These are phyloP conservation scores for Ciona savignyi DNA, from an alignment of 23 tunicate species.

Conservation along the genomic window DNA sequence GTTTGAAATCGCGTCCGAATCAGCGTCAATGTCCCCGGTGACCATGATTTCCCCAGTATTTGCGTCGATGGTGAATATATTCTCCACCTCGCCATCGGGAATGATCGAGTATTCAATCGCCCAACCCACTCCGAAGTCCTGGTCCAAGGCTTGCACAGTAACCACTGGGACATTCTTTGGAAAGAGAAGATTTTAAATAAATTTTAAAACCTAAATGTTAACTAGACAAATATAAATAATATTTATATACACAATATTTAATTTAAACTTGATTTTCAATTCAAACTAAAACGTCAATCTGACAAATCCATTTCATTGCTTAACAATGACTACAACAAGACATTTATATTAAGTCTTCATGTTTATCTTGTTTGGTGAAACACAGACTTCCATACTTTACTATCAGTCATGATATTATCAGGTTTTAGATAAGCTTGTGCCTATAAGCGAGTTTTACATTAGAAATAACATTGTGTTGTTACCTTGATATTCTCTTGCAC, in stretches of 20 bases:
- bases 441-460: no score
- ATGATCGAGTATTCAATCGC: constrained; percentile 3
- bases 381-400: no score
- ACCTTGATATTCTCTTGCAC: background rate
- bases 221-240: background rate
- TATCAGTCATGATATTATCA: no score
- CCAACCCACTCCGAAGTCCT: constrained; percentile 12
- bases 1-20: background rate
- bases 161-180: background rate
- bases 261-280: no score
- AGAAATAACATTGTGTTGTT: no score
- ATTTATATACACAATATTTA: background rate
- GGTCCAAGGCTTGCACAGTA: background rate
- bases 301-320: background rate
- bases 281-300: background rate
- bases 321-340: no score
- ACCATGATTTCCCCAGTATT: constrained; percentile 8
- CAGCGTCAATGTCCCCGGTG: constrained; percentile 3
- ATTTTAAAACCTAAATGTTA: no score
- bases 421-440: no score
- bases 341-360: no score
- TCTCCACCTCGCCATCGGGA: background rate
- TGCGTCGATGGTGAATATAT: constrained; percentile 1
- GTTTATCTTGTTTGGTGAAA: no score
- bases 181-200: background rate